These are phyloP conservation scores for Sciurus carolinensis DNA, from an alignment of 2,797 vertebrate species.

Conservation along the genomic window DNA sequence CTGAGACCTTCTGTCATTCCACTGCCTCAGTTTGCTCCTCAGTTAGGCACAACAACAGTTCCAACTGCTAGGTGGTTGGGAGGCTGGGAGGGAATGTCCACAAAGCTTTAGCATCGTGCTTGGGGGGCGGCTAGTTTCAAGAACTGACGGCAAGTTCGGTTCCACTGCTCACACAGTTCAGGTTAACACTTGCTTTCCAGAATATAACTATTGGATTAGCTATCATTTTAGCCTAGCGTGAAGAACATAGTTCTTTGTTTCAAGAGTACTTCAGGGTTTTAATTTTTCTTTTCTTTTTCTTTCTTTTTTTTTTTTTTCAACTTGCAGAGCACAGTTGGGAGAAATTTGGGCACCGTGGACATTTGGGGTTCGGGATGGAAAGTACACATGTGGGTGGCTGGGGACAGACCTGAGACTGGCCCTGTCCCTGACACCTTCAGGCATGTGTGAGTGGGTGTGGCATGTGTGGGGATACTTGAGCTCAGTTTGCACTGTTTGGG, in stretches of 20 bases:
- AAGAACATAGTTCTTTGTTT: neutral
- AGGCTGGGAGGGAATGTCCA: neutral
- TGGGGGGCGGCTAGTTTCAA: too few species aligned
- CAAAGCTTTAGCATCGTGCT: neutral
- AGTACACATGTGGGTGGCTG: neutral
- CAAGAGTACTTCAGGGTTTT: neutral
- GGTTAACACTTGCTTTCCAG: neutral
- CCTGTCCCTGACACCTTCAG: neutral
- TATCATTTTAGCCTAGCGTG: neutral
- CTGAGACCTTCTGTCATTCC: neutral
- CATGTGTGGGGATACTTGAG: rapidly evolving
- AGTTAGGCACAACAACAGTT: neutral
- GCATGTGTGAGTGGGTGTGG: too few species aligned
- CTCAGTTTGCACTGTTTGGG: neutral
- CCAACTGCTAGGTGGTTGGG: neutral
- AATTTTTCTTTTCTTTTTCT: neutral
- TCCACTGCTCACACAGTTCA: neutral
- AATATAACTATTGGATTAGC: neutral
- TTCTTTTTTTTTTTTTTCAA: neutral
- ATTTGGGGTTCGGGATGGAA: neutral
- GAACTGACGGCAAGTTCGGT: neutral
- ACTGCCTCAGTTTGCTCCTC: neutral
- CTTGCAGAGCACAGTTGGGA: neutral
- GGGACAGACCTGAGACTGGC: neutral
- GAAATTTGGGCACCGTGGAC: neutral